These are phyloP conservation scores for Myiagra hebetior DNA, from an alignment of 2,113 vertebrate genomes.

Conservation along the genomic window DNA sequence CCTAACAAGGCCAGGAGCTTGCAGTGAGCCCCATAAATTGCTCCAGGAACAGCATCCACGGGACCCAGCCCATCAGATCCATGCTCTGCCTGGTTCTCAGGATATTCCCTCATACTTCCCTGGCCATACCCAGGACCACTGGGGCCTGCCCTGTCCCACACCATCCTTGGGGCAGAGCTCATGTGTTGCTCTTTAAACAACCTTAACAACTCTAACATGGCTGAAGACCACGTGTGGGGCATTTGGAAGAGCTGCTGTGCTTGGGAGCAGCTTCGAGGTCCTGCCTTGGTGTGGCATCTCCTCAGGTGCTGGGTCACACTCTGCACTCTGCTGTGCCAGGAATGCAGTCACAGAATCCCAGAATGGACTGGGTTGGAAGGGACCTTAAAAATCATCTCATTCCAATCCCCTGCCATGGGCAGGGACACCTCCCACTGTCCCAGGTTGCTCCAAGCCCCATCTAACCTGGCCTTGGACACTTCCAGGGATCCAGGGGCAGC, in stretches of 20 bases:
- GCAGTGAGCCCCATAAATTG: neutral
- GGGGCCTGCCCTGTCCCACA: neutral
- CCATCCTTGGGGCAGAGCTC: neutral
- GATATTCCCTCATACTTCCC: neutral
- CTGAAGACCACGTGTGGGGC: rapidly evolving
- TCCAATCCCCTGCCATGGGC: neutral
- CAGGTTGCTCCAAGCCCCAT: rapidly evolving
- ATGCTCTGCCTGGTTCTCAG: neutral
- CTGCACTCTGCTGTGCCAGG: neutral
- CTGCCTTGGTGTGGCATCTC: neutral
- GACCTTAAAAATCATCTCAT: rapidly evolving
- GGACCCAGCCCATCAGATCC: neutral
- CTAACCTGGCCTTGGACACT: neutral
- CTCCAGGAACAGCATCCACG: neutral
- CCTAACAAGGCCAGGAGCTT: neutral
- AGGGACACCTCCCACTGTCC: rapidly evolving
- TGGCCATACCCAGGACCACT: rapidly evolving
- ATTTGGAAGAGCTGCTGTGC: neutral
- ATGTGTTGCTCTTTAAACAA: neutral
- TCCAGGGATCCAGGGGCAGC: neutral
- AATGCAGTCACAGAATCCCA: neutral
- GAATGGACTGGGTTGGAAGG: neutral
- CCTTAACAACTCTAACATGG: rapidly evolving
- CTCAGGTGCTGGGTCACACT: neutral
- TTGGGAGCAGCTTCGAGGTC: neutral